Evolutionary conservation across 92 coral and sea anemone species (phyloP), one percentile per base, ranked within the genome.

Genomic region (Scolanthus callimorphus): DNA sequence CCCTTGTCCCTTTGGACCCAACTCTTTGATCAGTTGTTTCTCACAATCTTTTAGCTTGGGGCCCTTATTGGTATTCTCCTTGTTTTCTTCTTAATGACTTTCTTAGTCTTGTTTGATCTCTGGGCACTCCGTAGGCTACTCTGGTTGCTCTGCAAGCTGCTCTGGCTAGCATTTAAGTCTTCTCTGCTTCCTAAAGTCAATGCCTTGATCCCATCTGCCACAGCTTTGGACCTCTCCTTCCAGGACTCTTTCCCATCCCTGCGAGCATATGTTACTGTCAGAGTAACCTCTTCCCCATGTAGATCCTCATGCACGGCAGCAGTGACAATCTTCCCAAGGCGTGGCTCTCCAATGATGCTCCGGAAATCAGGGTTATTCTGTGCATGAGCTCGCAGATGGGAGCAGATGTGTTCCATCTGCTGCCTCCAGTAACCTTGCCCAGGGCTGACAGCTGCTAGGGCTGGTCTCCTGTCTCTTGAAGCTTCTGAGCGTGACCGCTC

Each of bases 391-490:
- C 91, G 80, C 30, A 94, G 78, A 74, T 94, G 99, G 0, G 99
- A 90, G 65, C 99, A 94, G 26, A 94, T 57, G 25, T 94, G 99
- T 49, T 94, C 99, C 99, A 94, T 94, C 51, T 94, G 99, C 56
- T 94, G 99, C 8, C 95, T 62, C 99, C 99, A 94, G 60, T 89
- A 94, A 0, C 99, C 99, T 56, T 83, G 87, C 4, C 99, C 99
- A 9, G 99, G 99, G 54, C 99, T 94, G 28, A 94, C 96, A 20
- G 88, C 96, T 1, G 82, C 90, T 29, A 94, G 65, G 0, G 81
- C 78, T 17, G 91, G 99, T 17, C 96, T 67, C 22, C 99, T 60
- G 38, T 94, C 99, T 45, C 99, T 67, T 11, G 84, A 52, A 21
- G 91, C 82, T 31, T 94, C 96, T 47, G 85, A 53, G 19, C 92